Base-by-base conservation (phyloP, 2,888 invertebrate genomes). In the Caenorhabditis angaria region DNA sequence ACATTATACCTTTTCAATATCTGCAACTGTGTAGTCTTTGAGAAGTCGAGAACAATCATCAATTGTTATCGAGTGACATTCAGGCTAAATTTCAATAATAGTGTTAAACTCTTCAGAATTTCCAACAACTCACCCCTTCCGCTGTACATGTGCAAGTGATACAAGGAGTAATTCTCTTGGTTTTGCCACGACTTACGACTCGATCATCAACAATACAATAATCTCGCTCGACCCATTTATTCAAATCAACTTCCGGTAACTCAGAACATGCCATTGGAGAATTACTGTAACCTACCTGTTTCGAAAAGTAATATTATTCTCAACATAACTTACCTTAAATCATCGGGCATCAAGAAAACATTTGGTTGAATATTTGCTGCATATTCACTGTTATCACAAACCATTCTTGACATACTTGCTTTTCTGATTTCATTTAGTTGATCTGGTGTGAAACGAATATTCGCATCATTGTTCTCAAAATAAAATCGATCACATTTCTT, bases 401-500 rank as follows among this genome's bases (percentile, higher is more conserved):
- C 88, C 1, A 95, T 88, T 88, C 94, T 94, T 0, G 94, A 92
- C 61, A 96, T 87, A 0, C 94, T 94, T 0, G 92, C 91, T 88
- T 95, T 95, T 0, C 94, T 91, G 62, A 96, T 92, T 88, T 94
- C 93, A 0, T 90, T 88, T 18, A 95, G 89, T 91, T 96, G 95
- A 60, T 85, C 88, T 86, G 84, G 82, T n/a, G 86, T 88, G 70
- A 87, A 87, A 47, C 84, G 56, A 5, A 80, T 77, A 25, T 64
- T 80, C 12, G 83, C 77, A 51, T 82, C 72, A 51, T 82, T 76
- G 32, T 82, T 88, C 74, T 89, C 88, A 88, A 95, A 96, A 94
- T 95, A 97, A 90, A 93, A 96, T 82, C 97, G 90, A 90, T 97
- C 97, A 86, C 97, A 97, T 87, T 94, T 94, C 71, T 86, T 86